These are phyloP conservation scores for Musca vetustissima DNA, from an alignment of 1,140 invertebrate species.

Conservation along the genomic window DNA sequence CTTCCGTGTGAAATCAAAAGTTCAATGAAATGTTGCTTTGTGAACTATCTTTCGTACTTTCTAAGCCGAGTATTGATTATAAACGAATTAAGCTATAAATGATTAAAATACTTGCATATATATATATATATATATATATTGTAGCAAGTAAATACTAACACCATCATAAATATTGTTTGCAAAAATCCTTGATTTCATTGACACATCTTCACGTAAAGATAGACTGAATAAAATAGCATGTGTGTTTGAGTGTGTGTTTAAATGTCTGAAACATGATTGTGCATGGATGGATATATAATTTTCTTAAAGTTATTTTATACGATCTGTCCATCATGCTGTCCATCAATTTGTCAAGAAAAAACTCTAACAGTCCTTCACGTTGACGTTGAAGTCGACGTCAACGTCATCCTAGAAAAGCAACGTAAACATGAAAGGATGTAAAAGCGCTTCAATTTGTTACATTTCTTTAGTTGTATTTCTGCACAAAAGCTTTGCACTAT, in stretches of 20 bases:
- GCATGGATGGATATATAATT: constrained; percentile 20
- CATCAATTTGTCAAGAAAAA: constrained; percentile 22
- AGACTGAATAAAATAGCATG: not conserved
- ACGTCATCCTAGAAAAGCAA: too few relatives aligned
- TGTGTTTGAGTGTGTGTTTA: constrained; percentile 5
- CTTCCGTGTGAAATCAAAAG: too few relatives aligned
- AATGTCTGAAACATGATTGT: constrained; percentile 1
- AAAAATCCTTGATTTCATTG: constrained; percentile 9
- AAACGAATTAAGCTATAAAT: too few relatives aligned
- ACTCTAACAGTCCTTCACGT: not conserved
- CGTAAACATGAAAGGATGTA: not conserved
- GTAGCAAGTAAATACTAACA: not conserved
- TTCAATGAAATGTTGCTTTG: too few relatives aligned
- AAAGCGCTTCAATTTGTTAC: constrained; percentile 8
- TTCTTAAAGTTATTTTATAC: constrained; percentile 25
- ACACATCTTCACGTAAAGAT: not conserved
- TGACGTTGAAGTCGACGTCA: not conserved
- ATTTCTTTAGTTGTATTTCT: not conserved
- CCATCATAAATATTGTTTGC: not conserved
- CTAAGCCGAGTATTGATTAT: too few relatives aligned
- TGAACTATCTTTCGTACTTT: too few relatives aligned
- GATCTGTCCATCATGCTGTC: constrained; percentile 22
- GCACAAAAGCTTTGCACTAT: not conserved
- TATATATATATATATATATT: too few relatives aligned
- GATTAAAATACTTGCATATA: too few relatives aligned